Percentiles rank a stretch among this genome's conserved stretches.
phyloP scores from a whole-genome alignment of 2,113 vertebrate species.

The Spea bombifrons region DNA sequence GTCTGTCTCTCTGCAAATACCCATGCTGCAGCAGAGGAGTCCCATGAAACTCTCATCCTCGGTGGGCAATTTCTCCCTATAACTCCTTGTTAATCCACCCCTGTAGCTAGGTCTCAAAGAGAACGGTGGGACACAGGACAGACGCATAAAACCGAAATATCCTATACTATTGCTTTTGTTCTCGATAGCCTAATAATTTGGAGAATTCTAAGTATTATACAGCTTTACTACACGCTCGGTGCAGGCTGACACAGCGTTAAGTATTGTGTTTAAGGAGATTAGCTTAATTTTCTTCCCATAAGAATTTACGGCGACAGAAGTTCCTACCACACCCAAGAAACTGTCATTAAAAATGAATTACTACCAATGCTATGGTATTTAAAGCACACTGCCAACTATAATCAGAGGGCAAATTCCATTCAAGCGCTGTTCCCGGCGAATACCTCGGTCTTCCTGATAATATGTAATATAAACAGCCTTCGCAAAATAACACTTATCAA shows the following conservation, averaged over 20 bases:
- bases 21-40: too few species aligned
- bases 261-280: conserved; percentile 74
- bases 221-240: conserved; percentile 68
- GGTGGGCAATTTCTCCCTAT: too few species aligned
- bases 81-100: too few species aligned
- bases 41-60: too few species aligned
- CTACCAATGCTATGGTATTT: conserved; percentile 53
- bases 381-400: conserved; percentile 42
- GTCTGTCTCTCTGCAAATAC: too few species aligned
- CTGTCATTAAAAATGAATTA: conserved; percentile 59
- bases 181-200: conserved; percentile 27
- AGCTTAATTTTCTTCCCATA: conserved; percentile 79
- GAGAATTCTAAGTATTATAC: conserved; percentile 79
- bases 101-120: too few species aligned
- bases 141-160: too few species aligned
- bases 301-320: conserved; percentile 78
- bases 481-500: conserved; percentile 20
- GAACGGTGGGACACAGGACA: too few species aligned
- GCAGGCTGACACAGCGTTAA: conserved; percentile 67
- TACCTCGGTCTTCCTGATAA: conserved; percentile 10
- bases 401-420: conserved; percentile 50
- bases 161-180: background rate
- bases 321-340: conserved; percentile 74
- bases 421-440: conserved; percentile 8
- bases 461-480: conserved; percentile 1